A percentile compares a stretch with the other conserved stretches of the same genome.
These are phyloP conservation scores for Protophormia terraenovae DNA, from an alignment of 2,888 invertebrate species.

Conservation along the genomic window DNA sequence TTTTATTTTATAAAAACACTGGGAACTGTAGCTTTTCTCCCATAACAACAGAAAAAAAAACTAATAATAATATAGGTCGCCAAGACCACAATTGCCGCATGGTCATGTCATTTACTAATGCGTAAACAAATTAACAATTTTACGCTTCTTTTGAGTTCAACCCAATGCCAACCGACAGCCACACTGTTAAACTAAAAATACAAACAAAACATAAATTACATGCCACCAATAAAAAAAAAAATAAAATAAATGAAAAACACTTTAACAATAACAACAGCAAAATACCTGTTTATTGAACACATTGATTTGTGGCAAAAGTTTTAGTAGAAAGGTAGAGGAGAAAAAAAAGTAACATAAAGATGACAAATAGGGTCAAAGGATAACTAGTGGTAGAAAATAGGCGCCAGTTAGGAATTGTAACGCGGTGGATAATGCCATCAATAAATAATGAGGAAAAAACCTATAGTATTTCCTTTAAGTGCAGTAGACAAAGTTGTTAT, in stretches of 20 bases:
- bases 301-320: slow-evolving; percentile 12
- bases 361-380: slow-evolving; percentile 1
- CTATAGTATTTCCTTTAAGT: too few species aligned
- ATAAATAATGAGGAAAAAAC: too few species aligned
- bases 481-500: too few species aligned
- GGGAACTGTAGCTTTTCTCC: slow-evolving; percentile 21
- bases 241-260: background rate
- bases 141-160: slow-evolving; percentile 57
- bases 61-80: slow-evolving; percentile 13
- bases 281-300: slow-evolving; percentile 7
- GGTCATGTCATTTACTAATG: slow-evolving; percentile 66
- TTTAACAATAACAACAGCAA: background rate
- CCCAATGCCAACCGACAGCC: slow-evolving; percentile 22
- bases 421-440: too few species aligned
- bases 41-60: background rate
- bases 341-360: background rate
- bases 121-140: slow-evolving; percentile 69
- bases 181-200: slow-evolving; percentile 24
- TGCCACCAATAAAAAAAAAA: background rate
- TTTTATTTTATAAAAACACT: slow-evolving; percentile 36
- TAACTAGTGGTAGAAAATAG: background rate
- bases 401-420: too few species aligned
- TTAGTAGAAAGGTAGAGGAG: background rate
- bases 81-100: slow-evolving; percentile 53
- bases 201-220: slow-evolving; percentile 37